Conservation (phyloP, 2,888 invertebrate genomes). For the Meteorus cinctellus region DNA sequence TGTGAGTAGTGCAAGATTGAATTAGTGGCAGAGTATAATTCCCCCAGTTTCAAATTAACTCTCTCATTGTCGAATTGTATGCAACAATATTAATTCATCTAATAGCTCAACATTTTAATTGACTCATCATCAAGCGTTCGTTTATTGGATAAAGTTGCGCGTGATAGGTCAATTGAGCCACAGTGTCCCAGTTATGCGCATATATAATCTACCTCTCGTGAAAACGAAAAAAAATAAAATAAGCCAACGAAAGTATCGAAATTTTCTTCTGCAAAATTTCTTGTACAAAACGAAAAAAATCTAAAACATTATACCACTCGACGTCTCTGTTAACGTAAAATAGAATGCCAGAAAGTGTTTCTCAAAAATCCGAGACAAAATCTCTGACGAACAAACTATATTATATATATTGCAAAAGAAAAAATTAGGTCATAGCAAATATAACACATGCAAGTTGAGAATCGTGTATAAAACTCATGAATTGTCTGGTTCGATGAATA, state of each 20-base stretch:
- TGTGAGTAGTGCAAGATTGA: neutral
- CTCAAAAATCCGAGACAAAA: neutral
- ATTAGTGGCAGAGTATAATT: conserved; percentile 18
- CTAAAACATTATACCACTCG: too few relatives aligned
- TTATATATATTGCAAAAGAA: neutral
- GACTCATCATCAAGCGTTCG: conserved; percentile 23
- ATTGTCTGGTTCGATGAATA: neutral
- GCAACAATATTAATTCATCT: conserved; percentile 36
- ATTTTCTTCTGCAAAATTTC: neutral
- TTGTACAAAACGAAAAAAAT: neutral
- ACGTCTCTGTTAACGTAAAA: too few relatives aligned
- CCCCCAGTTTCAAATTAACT: neutral
- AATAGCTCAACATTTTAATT: conserved; percentile 29
- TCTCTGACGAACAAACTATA: neutral
- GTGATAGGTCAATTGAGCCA: conserved; percentile 31
- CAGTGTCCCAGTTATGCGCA: neutral
- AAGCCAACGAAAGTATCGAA: neutral
- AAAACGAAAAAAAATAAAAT: neutral
- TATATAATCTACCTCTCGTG: neutral
- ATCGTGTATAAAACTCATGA: neutral
- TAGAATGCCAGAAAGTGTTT: too few relatives aligned
- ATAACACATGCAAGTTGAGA: neutral
- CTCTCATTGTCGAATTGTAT: conserved; percentile 1
- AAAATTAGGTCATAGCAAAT: neutral
- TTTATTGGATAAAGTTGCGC: conserved; percentile 27